These are phyloP conservation scores for Pongo abelii DNA, from an alignment of 2,113 vertebrate species.

Conservation along the genomic window DNA sequence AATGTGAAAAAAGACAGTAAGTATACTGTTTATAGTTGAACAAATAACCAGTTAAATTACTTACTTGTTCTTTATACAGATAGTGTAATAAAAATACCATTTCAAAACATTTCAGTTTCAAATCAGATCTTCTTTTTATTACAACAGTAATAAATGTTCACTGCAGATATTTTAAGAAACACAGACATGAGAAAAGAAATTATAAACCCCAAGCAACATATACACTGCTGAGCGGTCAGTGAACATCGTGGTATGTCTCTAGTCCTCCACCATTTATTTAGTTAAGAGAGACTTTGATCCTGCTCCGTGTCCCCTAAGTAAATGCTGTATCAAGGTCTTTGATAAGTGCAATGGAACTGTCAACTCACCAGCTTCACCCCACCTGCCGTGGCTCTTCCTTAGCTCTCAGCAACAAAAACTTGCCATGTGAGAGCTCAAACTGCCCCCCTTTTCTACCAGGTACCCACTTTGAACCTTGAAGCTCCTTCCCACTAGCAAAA, in stretches of 20 bases:
- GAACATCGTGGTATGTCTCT: not conserved
- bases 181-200: not conserved
- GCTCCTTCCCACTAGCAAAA: not conserved
- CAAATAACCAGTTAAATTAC: not conserved
- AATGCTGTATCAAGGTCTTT: not conserved
- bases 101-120: constrained; percentile 17
- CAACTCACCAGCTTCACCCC: not conserved
- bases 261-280: not conserved
- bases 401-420: not conserved
- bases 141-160: not conserved
- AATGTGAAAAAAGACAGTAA: not conserved
- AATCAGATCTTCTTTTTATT: constrained; percentile 10
- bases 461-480: not conserved
- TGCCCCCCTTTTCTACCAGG: not conserved
- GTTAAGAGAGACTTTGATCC: not conserved
- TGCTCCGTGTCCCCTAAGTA: not conserved
- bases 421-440: not conserved
- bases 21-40: not conserved
- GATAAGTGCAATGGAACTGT: not conserved
- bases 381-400: not conserved
- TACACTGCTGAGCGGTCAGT: not conserved
- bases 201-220: not conserved
- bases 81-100: not conserved
- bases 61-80: not conserved
- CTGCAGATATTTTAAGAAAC: constrained; percentile 15